phyloP scores from a whole-genome alignment of 2,888 invertebrate species.

The Agapostemon virescens region DNA sequence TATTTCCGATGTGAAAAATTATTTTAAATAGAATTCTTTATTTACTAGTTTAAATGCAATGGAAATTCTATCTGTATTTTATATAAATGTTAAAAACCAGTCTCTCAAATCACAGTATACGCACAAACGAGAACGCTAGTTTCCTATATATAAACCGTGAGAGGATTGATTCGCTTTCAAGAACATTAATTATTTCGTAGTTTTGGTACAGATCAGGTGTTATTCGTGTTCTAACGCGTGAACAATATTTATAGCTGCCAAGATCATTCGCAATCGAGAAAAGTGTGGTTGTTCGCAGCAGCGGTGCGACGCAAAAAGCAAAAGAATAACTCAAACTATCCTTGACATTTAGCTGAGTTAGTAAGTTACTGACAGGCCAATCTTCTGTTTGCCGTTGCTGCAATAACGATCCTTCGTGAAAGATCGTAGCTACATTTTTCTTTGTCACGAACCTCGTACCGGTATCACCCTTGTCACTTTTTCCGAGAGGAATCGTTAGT shows the following conservation, averaged over 20 bases:
- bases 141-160: neutral
- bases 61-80: no score
- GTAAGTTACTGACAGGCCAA: slow-evolving; percentile 48
- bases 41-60: no score
- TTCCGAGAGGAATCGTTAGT: neutral
- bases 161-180: neutral
- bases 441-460: slow-evolving; percentile 15
- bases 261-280: slow-evolving; percentile 24
- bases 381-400: slow-evolving; percentile 55
- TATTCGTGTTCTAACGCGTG: slow-evolving; percentile 20
- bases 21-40: no score
- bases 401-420: slow-evolving; percentile 49
- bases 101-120: no score
- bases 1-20: no score
- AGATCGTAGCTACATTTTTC: slow-evolving; percentile 36
- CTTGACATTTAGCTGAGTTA: slow-evolving; percentile 56
- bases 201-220: neutral
- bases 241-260: slow-evolving; percentile 33
- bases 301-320: slow-evolving; percentile 41
- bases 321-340: slow-evolving; percentile 56
- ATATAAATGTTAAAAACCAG: no score
- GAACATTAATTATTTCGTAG: neutral
- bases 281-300: slow-evolving; percentile 30
- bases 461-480: slow-evolving; percentile 11
- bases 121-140: no score